phyloP scores from a whole-genome alignment of 2,797 vertebrate species.

The Morus bassanus region DNA sequence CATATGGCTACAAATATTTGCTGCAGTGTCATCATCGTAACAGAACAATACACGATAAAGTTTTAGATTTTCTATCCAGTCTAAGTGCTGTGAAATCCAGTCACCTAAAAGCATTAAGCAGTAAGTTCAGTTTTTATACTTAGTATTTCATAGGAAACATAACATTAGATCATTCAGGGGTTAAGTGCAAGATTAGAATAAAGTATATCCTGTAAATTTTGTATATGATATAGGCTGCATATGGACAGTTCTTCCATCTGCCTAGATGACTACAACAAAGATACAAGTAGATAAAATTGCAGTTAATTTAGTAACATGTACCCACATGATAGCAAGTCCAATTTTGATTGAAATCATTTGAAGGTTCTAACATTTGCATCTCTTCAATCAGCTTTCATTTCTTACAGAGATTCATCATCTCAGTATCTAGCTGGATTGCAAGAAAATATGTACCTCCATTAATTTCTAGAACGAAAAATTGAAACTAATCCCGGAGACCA shows the following conservation, averaged over 20 bases:
- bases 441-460: constrained; percentile 35
- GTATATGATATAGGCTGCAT: constrained; percentile 31
- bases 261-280: constrained; percentile 39
- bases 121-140: neutral
- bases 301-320: constrained; percentile 66
- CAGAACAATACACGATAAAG: neutral
- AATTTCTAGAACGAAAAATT: constrained; percentile 36
- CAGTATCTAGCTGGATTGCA: constrained; percentile 14
- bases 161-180: neutral
- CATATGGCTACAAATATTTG: neutral
- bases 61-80: neutral
- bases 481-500: constrained; percentile 42
- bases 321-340: constrained; percentile 49
- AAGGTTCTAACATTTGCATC: constrained; percentile 56
- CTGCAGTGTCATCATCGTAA: neutral
- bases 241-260: constrained; percentile 65
- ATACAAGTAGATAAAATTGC: constrained; percentile 47
- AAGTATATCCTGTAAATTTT: constrained; percentile 21
- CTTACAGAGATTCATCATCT: constrained; percentile 19
- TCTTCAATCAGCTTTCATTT: constrained; percentile 62
- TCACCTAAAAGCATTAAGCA: neutral
- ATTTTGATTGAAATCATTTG: constrained; percentile 64
- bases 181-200: constrained; percentile 24
- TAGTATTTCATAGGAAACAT: neutral
- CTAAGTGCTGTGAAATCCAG: neutral